A percentile compares a stretch with the other conserved stretches of the same genome.
Conservation (phyloP, 2,113 vertebrate genomes). For the Panurus biarmicus region DNA sequence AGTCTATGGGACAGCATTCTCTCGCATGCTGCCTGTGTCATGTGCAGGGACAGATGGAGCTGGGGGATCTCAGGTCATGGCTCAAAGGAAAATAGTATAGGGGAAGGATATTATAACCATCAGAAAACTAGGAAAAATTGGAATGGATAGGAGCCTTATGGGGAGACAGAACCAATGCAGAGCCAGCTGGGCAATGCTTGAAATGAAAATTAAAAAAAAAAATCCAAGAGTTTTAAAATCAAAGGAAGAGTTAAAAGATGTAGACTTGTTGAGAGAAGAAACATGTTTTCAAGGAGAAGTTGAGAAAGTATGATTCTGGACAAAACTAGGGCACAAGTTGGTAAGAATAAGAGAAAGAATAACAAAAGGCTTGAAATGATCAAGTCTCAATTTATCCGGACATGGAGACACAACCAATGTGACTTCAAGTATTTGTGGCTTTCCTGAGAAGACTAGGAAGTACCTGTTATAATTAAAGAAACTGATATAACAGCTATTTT, state of each 20-base stretch:
- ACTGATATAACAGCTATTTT: not conserved
- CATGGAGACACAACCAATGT: not conserved
- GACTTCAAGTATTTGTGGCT: not conserved
- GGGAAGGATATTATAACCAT: not conserved
- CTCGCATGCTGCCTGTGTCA: not conserved
- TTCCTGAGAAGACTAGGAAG: not conserved
- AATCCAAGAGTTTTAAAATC: not conserved
- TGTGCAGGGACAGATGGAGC: not conserved
- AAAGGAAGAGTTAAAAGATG: not conserved
- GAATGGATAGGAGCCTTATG: not conserved
- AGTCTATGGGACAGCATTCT: not conserved
- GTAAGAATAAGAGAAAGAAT: not conserved
- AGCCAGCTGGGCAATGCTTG: not conserved
- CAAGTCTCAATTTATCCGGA: not conserved
- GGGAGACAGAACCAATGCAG: not conserved
- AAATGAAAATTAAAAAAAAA: not conserved
- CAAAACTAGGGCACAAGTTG: not conserved
- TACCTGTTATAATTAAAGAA: not conserved
- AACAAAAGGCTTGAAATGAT: not conserved
- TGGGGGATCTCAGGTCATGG: not conserved
- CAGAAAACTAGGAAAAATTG: not conserved
- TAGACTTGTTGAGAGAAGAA: not conserved
- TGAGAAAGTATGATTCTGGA: not conserved
- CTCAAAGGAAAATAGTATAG: not conserved
- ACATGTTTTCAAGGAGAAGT: not conserved